These are phyloP conservation scores for Dolomedes plantarius DNA, from an alignment of 2,888 invertebrate species.

Conservation along the genomic window DNA sequence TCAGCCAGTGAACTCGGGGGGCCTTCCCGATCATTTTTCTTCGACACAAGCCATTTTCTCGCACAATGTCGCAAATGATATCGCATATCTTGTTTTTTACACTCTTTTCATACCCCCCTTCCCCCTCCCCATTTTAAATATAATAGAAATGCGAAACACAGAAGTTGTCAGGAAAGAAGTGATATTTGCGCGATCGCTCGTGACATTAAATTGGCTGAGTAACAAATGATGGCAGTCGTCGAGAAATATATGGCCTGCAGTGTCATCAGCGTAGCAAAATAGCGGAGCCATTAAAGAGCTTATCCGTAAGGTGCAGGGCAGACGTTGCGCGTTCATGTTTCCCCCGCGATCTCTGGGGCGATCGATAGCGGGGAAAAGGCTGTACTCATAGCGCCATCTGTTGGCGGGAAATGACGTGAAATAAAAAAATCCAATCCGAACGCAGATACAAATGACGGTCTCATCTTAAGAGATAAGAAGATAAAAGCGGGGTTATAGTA, in stretches of 20 bases:
- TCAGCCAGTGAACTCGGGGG: no score
- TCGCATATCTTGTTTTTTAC: no score
- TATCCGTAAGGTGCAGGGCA: background rate
- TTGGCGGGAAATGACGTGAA: background rate
- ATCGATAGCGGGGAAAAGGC: background rate
- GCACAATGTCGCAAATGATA: no score
- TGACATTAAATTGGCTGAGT: background rate
- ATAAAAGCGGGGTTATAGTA: no score
- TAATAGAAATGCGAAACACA: background rate
- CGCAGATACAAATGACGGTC: no score
- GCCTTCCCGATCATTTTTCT: no score
- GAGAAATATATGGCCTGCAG: background rate
- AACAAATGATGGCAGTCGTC: background rate
- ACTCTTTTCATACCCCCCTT: no score
- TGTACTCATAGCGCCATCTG: background rate
- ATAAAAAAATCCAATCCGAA: no score
- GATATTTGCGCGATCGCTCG: conserved; percentile 1
- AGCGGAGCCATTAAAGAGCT: background rate
- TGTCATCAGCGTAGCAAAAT: background rate
- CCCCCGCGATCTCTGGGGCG: background rate
- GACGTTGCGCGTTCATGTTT: background rate
- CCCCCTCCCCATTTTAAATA: no score
- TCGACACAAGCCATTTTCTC: no score
- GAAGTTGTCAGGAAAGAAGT: background rate
- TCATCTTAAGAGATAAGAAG: no score